These are phyloP conservation scores for Troides oblongomaculatus DNA, from an alignment of 2,888 invertebrate genomes.

Conservation along the genomic window DNA sequence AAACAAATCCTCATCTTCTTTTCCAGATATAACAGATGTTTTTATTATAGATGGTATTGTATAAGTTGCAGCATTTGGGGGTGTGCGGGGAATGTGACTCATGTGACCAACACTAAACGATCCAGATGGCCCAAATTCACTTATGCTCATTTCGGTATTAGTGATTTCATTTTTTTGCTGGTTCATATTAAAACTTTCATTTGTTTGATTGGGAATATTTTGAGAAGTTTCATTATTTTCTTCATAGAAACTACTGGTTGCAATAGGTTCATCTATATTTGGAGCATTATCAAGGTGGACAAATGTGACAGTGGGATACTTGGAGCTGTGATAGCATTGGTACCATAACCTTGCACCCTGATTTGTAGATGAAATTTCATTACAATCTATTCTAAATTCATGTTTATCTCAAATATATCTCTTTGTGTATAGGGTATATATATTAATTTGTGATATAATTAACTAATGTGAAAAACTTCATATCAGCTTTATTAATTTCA, in stretches of 20 bases:
- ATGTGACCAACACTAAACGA: constrained; percentile 54
- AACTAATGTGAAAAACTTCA: background rate
- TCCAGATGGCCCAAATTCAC: constrained; percentile 35
- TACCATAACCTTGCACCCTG: constrained; percentile 70
- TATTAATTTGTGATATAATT: background rate
- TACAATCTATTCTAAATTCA: constrained; percentile 34
- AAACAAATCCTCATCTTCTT: constrained; percentile 51
- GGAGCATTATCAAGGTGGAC: constrained; percentile 59
- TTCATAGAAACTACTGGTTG: constrained; percentile 31
- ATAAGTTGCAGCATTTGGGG: constrained; percentile 61
- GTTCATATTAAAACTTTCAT: constrained; percentile 4
- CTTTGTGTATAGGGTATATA: constrained; percentile 10
- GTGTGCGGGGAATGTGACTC: constrained; percentile 64
- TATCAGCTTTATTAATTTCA: background rate
- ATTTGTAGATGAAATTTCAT: constrained; percentile 49
- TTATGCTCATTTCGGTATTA: background rate
- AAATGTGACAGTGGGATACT: constrained; percentile 64
- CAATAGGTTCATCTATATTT: constrained; percentile 35
- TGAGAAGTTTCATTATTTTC: constrained; percentile 35
- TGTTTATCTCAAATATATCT: constrained; percentile 33
- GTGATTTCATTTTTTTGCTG: background rate
- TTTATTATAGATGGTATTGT: constrained; percentile 54
- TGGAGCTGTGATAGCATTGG: constrained; percentile 68
- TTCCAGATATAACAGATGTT: constrained; percentile 41
- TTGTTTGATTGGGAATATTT: constrained; percentile 28